phyloP scores from a whole-genome alignment of 2,113 vertebrate species.

The Aphelocoma coerulescens region DNA sequence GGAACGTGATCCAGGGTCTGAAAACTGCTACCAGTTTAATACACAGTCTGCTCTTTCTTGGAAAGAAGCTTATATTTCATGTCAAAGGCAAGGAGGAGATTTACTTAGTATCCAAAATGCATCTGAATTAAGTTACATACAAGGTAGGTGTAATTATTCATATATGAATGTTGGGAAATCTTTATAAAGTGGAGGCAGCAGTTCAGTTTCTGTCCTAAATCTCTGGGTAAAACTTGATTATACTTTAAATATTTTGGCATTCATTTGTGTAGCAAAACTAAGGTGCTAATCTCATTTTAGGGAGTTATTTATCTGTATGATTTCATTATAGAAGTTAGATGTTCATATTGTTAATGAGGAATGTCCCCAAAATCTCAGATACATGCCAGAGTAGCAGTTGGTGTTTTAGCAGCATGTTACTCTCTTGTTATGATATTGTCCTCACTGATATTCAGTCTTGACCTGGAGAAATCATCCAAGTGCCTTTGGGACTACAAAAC shows the following conservation, averaged over 20 bases:
- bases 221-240: not conserved
- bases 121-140: constrained; percentile 72
- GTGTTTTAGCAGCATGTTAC: not conserved
- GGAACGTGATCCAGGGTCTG: constrained; percentile 59
- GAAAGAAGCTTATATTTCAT: constrained; percentile 89
- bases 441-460: not conserved
- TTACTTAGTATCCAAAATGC: constrained; percentile 81
- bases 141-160: constrained; percentile 65
- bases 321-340: not conserved
- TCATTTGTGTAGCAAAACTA: not conserved
- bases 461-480: not conserved
- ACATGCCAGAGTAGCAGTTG: not conserved
- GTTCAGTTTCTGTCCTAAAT: not conserved
- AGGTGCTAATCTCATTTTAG: not conserved
- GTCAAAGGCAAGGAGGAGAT: constrained; percentile 87
- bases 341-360: not conserved
- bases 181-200: not conserved
- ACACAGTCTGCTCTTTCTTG: constrained; percentile 81
- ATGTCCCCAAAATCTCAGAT: not conserved
- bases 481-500: not conserved
- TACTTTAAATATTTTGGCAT: not conserved
- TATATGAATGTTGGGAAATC: not conserved
- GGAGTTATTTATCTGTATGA: not conserved
- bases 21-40: constrained; percentile 89
- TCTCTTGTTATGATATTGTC: not conserved